Evolutionary conservation across 64 coral and sea anemone genomes (phyloP).

Genomic region (Pocillopora verrucosa): DNA sequence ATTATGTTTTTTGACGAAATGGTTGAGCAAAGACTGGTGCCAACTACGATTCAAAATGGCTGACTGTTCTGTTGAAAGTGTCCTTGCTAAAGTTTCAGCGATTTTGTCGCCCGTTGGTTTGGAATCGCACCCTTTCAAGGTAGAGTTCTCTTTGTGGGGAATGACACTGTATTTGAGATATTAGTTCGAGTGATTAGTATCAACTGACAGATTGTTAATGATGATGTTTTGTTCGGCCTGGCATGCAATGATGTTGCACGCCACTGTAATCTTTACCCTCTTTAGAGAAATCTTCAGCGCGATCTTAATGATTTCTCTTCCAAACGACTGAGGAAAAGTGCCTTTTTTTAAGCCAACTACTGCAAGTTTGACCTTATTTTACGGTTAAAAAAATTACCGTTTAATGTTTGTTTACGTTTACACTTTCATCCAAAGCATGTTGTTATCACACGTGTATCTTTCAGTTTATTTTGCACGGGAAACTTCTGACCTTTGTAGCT

Average conservation of each 20-base stretch:
- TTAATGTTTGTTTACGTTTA: too few species aligned
- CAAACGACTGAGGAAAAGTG: neutral
- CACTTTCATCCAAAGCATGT: too few species aligned
- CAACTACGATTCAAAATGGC: slow-evolving; percentile 55
- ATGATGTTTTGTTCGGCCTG: neutral
- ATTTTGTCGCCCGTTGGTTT: slow-evolving; percentile 79
- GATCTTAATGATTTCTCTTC: neutral
- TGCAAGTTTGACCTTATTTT: neutral
- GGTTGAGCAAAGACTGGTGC: neutral
- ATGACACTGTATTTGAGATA: neutral
- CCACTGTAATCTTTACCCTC: neutral
- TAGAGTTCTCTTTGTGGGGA: neutral
- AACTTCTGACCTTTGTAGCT: too few species aligned
- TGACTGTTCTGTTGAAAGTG: slow-evolving; percentile 10
- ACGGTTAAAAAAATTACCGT: too few species aligned
- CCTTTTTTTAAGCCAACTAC: neutral
- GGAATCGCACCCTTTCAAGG: slow-evolving; percentile 93
- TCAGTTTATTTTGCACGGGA: too few species aligned
- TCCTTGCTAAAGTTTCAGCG: slow-evolving; percentile 42
- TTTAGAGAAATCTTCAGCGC: neutral
- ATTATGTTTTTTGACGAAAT: neutral
- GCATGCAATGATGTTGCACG: neutral
- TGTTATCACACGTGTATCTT: too few species aligned
- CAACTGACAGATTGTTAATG: neutral
- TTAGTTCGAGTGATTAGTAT: neutral